phyloP scores from a whole-genome alignment of 2,888 invertebrate species.

The Sinopyrophorus schimmeli region DNA sequence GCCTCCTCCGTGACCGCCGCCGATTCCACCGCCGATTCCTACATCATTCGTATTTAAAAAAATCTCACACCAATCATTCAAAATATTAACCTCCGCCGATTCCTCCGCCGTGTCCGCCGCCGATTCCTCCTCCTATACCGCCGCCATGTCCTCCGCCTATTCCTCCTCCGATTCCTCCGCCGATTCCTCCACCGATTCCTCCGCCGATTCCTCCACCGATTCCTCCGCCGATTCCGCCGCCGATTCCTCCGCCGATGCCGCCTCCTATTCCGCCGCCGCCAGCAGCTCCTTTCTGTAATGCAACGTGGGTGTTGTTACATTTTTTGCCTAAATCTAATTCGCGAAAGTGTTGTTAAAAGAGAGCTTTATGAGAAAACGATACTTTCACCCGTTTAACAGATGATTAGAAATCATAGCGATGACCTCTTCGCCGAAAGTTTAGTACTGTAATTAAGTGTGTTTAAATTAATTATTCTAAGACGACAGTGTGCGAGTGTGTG shows the following conservation, averaged over 20 bases:
- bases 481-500: no score
- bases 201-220: conserved; percentile 46
- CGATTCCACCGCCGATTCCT: conserved; percentile 32
- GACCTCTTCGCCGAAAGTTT: conserved; percentile 23
- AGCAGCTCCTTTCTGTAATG: conserved; percentile 35
- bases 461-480: conserved; percentile 17
- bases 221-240: conserved; percentile 49
- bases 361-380: neutral
- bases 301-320: no score
- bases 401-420: conserved; percentile 24
- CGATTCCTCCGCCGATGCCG: conserved; percentile 43
- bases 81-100: no score
- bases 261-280: conserved; percentile 52
- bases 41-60: no score
- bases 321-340: neutral
- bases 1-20: conserved; percentile 29
- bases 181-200: conserved; percentile 51
- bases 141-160: conserved; percentile 43
- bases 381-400: conserved; percentile 33
- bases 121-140: conserved; percentile 37
- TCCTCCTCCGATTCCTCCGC: conserved; percentile 53
- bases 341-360: neutral
- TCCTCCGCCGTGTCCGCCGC: conserved; percentile 43
- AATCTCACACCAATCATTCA: no score
- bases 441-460: conserved; percentile 13